Evolutionary conservation across 2,888 invertebrate genomes (phyloP).

Genomic region (Hypercompe scribonia): DNA sequence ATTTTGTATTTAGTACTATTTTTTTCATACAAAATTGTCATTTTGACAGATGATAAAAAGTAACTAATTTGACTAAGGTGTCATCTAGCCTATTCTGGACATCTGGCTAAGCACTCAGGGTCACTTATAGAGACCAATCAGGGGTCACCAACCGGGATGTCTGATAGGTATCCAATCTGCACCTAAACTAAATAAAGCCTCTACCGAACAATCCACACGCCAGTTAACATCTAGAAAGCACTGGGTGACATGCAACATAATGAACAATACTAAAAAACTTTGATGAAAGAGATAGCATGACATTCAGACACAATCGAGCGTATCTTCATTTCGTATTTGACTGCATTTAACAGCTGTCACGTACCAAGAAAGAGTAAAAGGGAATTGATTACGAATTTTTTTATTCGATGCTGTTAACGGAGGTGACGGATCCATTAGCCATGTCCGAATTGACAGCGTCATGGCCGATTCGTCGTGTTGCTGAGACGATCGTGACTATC

Average conservation of each 20-base stretch:
- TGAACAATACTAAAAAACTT: background rate
- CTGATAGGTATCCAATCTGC: background rate
- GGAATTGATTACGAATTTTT: conserved; percentile 1
- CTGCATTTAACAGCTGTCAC: background rate
- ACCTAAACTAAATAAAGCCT: background rate
- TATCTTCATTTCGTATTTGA: background rate
- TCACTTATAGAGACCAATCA: no score
- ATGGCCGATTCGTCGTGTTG: conserved; percentile 8
- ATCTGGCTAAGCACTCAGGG: no score
- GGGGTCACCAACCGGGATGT: no score
- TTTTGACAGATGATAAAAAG: no score
- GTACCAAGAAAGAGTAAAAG: background rate
- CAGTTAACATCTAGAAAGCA: background rate
- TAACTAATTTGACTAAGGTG: no score
- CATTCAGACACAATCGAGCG: background rate
- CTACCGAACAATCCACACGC: background rate
- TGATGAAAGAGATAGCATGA: background rate
- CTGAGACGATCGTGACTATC: background rate
- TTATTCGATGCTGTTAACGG: conserved; percentile 7
- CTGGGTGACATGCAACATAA: background rate
- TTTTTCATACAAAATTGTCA: no score
- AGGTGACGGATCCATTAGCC: conserved; percentile 10
- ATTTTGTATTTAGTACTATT: no score
- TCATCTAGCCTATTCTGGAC: no score
- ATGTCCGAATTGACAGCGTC: conserved; percentile 7